Evolutionary conservation across 1,140 invertebrate genomes (phyloP).

Genomic region (Drosophila subpulchrella): DNA sequence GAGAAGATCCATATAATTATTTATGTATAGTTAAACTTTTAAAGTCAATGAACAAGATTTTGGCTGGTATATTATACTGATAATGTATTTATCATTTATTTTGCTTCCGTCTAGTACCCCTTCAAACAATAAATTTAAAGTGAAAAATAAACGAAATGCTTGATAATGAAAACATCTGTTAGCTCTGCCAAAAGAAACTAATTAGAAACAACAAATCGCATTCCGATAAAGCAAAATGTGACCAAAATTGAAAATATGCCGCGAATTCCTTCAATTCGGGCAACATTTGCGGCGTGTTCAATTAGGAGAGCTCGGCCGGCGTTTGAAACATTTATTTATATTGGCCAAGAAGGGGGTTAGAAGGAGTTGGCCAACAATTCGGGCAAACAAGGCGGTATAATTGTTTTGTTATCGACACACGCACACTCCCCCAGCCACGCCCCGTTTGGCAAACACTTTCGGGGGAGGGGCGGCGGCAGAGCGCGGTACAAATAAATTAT

Average conservation of each 20-base stretch:
- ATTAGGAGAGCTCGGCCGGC: slow-evolving; percentile 57
- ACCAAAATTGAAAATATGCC: slow-evolving; percentile 31
- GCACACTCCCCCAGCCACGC: slow-evolving; percentile 15
- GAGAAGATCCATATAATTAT: too few relatives aligned
- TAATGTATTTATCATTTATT: too few relatives aligned
- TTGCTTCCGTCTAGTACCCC: too few relatives aligned
- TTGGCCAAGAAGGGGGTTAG: slow-evolving; percentile 44
- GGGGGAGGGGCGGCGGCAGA: slow-evolving; percentile 14
- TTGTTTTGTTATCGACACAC: slow-evolving; percentile 78
- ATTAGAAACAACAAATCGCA: slow-evolving; percentile 5
- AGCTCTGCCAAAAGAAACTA: not conserved
- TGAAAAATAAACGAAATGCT: not conserved
- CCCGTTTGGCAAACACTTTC: slow-evolving; percentile 4
- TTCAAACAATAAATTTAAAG: not conserved
- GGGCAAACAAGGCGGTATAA: slow-evolving; percentile 73
- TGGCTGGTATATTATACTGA: too few relatives aligned
- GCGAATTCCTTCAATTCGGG: slow-evolving; percentile 17
- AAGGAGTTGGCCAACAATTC: slow-evolving; percentile 43
- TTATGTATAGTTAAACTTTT: too few relatives aligned
- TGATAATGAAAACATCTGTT: not conserved
- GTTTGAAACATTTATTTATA: slow-evolving; percentile 58
- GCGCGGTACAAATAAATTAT: slow-evolving; percentile 76
- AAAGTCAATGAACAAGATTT: too few relatives aligned
- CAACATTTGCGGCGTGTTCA: slow-evolving; percentile 66
- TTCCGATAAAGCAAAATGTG: slow-evolving; percentile 12